Conservation (phyloP, 2,113 vertebrate species). For the Antennarius striatus region DNA sequence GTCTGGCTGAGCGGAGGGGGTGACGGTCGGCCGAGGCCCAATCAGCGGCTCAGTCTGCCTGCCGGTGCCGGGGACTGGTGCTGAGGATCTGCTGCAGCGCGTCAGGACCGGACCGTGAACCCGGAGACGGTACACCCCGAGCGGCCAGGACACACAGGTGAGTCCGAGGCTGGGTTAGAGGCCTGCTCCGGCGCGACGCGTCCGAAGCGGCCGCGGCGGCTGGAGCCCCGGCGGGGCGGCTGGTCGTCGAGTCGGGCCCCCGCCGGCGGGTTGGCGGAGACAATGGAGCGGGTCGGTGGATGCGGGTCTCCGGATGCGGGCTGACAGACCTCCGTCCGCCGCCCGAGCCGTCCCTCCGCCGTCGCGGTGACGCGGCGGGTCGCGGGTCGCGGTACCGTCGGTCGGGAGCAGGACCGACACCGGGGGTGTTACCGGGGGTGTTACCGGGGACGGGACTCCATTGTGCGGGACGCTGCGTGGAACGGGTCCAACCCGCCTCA, state of each 20-base stretch:
- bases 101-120: constrained; percentile 83
- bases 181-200: constrained; percentile 71
- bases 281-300: too few species aligned
- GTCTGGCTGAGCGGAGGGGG: constrained; percentile 72
- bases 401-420: too few species aligned
- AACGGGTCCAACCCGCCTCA: constrained; percentile 75
- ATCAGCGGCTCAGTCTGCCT: constrained; percentile 83
- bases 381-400: too few species aligned
- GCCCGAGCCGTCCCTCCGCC: too few species aligned
- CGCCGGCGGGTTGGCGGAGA: too few species aligned
- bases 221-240: too few species aligned
- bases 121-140: constrained; percentile 81
- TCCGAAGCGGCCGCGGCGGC: constrained; percentile 65
- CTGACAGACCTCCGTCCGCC: too few species aligned
- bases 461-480: constrained; percentile 47
- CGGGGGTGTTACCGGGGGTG: not conserved
- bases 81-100: constrained; percentile 79
- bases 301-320: too few species aligned
- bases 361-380: too few species aligned
- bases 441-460: constrained; percentile 25
- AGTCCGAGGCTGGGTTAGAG: constrained; percentile 79
- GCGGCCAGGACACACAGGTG: constrained; percentile 81
- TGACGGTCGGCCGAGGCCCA: constrained; percentile 78
- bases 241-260: too few species aligned
- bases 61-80: constrained; percentile 86